phyloP scores from a whole-genome alignment of 1,140 invertebrate species.

The Eriocheir sinensis region DNA sequence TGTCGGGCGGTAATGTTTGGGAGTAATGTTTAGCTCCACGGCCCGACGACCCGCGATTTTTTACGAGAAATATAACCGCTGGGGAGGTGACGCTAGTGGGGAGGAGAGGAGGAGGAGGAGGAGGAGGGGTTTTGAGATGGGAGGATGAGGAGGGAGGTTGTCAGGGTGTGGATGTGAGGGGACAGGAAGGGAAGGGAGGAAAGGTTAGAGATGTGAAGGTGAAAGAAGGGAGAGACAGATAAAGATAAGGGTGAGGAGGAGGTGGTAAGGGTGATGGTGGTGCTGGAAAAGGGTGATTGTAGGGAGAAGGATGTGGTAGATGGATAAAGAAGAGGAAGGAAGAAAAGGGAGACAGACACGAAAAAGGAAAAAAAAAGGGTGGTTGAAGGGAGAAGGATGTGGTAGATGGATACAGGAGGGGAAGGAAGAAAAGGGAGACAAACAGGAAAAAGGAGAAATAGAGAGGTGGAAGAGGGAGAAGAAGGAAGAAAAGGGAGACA shows the following conservation, averaged over 20 bases:
- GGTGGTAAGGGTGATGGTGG: background rate
- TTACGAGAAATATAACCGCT: background rate
- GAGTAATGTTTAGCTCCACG: constrained; percentile 12
- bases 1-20: constrained; percentile 46
- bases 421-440: background rate
- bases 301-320: too few species aligned
- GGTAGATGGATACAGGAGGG: background rate
- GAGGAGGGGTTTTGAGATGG: too few species aligned
- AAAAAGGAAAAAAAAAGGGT: background rate
- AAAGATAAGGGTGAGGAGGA: background rate
- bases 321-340: too few species aligned
- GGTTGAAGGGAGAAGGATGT: background rate
- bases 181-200: too few species aligned
- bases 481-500: background rate
- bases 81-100: background rate
- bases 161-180: too few species aligned
- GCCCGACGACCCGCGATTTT: background rate
- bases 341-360: too few species aligned
- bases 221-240: background rate
- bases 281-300: too few species aligned
- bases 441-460: too few species aligned
- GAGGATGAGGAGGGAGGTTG: too few species aligned
- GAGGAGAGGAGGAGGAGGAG: background rate
- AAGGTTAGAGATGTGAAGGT: too few species aligned
- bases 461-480: background rate